Percentiles rank a stretch among this genome's conserved stretches.
phyloP scores from a whole-genome alignment of 2,888 invertebrate genomes.

The Leptinotarsa tumamoca region DNA sequence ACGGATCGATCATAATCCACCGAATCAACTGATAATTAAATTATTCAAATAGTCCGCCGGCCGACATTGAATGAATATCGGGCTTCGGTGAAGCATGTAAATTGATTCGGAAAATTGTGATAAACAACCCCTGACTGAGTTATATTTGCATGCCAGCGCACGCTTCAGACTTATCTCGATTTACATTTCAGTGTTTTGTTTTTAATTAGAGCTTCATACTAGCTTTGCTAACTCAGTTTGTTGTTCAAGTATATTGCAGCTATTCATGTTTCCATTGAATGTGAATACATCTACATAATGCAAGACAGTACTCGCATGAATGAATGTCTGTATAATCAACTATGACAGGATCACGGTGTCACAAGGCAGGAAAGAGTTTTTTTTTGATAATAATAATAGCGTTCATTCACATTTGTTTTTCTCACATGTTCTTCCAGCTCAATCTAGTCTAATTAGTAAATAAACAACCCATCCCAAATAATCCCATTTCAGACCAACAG shows the following conservation, averaged over 20 bases:
- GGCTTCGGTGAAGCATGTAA: not conserved
- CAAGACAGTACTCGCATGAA: too few species aligned
- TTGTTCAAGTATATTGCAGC: not conserved
- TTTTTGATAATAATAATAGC: too few species aligned
- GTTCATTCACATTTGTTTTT: too few species aligned
- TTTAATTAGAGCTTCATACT: conserved; percentile 3
- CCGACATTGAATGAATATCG: conserved; percentile 1
- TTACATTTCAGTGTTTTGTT: conserved; percentile 1
- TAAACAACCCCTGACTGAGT: conserved; percentile 5
- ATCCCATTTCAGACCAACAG: too few species aligned
- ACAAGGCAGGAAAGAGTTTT: too few species aligned
- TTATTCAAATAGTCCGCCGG: conserved; percentile 5
- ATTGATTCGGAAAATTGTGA: conserved; percentile 9
- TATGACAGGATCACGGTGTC: too few species aligned
- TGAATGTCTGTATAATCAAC: too few species aligned
- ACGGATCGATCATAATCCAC: conserved; percentile 7
- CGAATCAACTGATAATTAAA: not conserved
- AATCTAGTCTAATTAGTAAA: too few species aligned
- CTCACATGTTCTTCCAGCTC: too few species aligned
- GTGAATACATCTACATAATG: not conserved
- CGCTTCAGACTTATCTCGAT: not conserved
- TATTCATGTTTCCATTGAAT: not conserved
- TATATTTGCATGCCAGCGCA: not conserved
- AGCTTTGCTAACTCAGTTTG: not conserved
- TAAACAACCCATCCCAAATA: too few species aligned